A percentile compares a stretch with the other conserved stretches of the same genome.
Conservation (phyloP, 2,888 invertebrate genomes). For the Anagyrus pseudococci region DNA sequence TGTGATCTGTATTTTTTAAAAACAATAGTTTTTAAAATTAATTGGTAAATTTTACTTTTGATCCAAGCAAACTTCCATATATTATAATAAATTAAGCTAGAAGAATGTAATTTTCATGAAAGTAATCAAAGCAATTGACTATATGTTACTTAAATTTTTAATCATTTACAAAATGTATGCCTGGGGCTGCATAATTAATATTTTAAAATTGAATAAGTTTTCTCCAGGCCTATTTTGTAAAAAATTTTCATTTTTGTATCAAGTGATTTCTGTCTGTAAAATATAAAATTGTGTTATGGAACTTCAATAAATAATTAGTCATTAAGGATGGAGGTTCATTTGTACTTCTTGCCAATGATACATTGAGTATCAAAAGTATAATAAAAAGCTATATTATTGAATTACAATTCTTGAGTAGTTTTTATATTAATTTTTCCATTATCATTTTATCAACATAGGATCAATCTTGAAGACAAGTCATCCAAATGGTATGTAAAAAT, state of each 20-base stretch:
- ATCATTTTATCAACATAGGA: conserved; percentile 19
- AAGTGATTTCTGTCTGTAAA: too few relatives aligned
- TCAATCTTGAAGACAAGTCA: conserved; percentile 27
- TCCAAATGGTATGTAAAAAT: conserved; percentile 52
- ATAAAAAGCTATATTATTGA: conserved; percentile 41
- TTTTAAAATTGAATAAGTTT: conserved; percentile 22
- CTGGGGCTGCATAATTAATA: conserved; percentile 30
- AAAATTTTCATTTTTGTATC: conserved; percentile 30
- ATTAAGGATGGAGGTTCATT: conserved; percentile 46
- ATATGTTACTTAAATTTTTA: neutral
- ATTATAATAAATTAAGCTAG: conserved; percentile 3
- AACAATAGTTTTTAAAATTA: conserved; percentile 22
- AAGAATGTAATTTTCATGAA: neutral
- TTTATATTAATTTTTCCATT: conserved; percentile 33
- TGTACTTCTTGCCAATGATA: conserved; percentile 56
- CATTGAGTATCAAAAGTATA: conserved; percentile 50
- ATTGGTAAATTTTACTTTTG: conserved; percentile 12
- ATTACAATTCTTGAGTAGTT: neutral
- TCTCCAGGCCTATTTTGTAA: conserved; percentile 60
- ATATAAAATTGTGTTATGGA: too few relatives aligned
- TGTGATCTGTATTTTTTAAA: conserved; percentile 58
- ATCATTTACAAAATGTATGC: conserved; percentile 14
- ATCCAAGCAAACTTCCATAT: conserved; percentile 24
- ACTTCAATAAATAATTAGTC: conserved; percentile 40
- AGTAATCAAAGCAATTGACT: neutral